Base-by-base conservation (phyloP, 2,113 vertebrate species). In the Lepisosteus oculatus region DNA sequence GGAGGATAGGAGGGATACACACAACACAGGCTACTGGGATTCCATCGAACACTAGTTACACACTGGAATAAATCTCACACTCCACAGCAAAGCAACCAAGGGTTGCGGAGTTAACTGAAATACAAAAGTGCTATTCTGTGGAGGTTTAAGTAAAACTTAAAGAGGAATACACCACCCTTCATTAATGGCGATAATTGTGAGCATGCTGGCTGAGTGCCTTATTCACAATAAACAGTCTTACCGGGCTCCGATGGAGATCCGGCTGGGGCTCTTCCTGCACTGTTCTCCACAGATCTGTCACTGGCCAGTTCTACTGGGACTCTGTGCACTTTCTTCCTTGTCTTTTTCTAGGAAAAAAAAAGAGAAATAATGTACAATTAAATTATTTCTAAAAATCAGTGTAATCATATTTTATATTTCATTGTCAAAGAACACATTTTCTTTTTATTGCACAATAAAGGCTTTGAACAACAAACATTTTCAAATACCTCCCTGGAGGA, bases 271-370 rank as follows among this genome's bases (percentile, higher is more conserved):
- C 73, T 82, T 72, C 67, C 29, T 57, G 55, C 13, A 63, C 7
- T 0, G 3, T 68, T 65, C 65, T 12, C 78, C 67, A 77, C 51
- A 1, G 78, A 76, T 17, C 73, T 7, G 3, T 89, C 85, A 43
- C 75, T 87, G 45, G 3, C 69, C 59, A 83, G 83, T 45, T 92
- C 88, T 8, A 85, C 85, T 7, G 87, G 80, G 72, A 81, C 76
- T 78, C 89, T 92, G 45, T 67, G 82, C 0, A 72, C 65, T 71
- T 89, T 93, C 71, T 81, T 89, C 83, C 89, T 95, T 75, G 90
- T 95, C 74, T 83, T 93, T 87, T 93, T 87, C 81, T 84, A 78
- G 76, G 69, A 83, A 83, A 79, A 56, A 64, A 65, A 54, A 6
- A 51, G 29, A 67, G n/a, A 12, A 3, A 63, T 51, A 51, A 51